A percentile compares a stretch with the other conserved stretches of the same genome.
Conservation (phyloP, 1,140 invertebrate genomes). For the Orchestia grillus region DNA sequence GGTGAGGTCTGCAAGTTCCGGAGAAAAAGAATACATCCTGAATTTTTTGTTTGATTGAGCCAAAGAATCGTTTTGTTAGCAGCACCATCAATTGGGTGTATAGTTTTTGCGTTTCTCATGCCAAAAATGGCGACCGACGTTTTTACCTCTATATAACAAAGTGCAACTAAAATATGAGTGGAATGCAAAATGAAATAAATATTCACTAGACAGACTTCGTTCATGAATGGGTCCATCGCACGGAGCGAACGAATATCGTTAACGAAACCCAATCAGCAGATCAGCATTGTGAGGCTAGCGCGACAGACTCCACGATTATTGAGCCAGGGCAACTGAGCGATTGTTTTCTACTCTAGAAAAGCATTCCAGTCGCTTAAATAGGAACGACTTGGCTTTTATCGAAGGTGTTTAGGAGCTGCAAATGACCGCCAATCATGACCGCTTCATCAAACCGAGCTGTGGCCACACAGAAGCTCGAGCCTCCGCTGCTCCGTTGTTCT, state of each 20-base stretch:
- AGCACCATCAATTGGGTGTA: neutral
- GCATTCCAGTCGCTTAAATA: neutral
- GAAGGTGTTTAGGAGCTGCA: neutral
- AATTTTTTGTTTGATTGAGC: neutral
- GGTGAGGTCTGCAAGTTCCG: neutral
- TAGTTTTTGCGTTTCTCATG: neutral
- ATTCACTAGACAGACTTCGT: neutral
- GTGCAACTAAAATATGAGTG: neutral
- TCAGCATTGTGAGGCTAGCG: neutral
- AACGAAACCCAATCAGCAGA: neutral
- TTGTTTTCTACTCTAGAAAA: neutral
- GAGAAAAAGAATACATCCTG: neutral
- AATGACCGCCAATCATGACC: constrained; percentile 24
- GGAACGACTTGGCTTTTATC: constrained; percentile 14
- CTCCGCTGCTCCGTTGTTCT: neutral
- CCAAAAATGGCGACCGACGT: neutral
- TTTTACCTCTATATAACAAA: too few species aligned
- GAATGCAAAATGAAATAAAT: neutral
- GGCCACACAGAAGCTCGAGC: too few species aligned
- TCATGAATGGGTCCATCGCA: neutral
- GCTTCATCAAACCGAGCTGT: neutral
- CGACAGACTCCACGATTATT: neutral
- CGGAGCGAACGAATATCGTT: neutral
- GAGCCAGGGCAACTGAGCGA: neutral
- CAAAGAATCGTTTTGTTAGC: neutral